Percentiles rank a stretch among this genome's conserved stretches.
phyloP scores from a whole-genome alignment of 2,797 vertebrate species.

The Poeciliopsis turneri region DNA sequence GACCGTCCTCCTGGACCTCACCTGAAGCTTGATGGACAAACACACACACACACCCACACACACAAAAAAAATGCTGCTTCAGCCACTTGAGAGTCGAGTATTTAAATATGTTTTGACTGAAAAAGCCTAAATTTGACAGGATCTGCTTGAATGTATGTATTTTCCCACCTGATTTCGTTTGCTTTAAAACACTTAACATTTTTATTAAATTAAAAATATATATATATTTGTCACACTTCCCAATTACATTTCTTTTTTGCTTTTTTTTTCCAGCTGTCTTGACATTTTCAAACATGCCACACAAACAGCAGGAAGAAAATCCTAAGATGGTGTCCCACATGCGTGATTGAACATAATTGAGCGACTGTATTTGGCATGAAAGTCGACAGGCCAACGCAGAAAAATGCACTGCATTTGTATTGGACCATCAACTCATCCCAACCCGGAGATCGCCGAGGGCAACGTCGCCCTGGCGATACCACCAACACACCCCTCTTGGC shows the following conservation, averaged over 20 bases:
- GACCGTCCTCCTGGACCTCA: slow-evolving; percentile 10
- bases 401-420: neutral
- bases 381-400: neutral
- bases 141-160: neutral
- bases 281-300: neutral
- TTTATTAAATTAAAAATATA: neutral
- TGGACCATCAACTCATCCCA: neutral
- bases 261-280: neutral
- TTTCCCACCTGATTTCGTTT: neutral
- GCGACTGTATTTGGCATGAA: neutral
- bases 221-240: neutral
- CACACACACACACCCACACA: no score
- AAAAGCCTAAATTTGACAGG: neutral
- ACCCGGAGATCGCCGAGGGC: neutral
- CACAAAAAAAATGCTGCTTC: neutral
- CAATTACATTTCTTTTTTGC: neutral
- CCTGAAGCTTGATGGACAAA: slow-evolving; percentile 54
- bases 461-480: neutral
- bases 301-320: neutral
- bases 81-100: neutral
- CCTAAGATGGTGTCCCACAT: neutral
- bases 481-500: neutral
- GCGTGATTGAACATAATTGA: neutral
- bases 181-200: neutral
- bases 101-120: neutral